These are phyloP conservation scores for Antitype chi DNA, from an alignment of 2,888 invertebrate genomes.

Conservation along the genomic window DNA sequence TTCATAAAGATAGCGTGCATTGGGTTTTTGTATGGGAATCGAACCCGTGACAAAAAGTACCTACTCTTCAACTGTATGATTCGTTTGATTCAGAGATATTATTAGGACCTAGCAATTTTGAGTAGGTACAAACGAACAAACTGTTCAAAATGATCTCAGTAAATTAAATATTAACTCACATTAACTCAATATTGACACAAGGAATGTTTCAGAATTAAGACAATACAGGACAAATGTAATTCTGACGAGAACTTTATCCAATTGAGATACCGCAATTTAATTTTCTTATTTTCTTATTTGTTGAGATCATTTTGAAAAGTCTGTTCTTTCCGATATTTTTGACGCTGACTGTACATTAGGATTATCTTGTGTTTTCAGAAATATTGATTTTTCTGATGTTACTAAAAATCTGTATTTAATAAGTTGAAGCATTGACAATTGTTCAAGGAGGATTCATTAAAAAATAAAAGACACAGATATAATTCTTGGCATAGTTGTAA, in stretches of 20 bases:
- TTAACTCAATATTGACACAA: no score
- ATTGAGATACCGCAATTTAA: no score
- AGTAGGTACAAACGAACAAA: no score
- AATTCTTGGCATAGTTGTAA: constrained; percentile 90
- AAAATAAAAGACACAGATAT: constrained; percentile 80
- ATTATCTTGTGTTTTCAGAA: neutral
- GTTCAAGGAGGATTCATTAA: constrained; percentile 6
- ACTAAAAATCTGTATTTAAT: neutral
- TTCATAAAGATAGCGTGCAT: neutral
- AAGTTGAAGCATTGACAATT: neutral
- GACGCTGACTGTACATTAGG: neutral
- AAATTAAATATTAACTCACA: no score
- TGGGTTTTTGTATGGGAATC: constrained; percentile 2
- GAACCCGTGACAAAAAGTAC: neutral
- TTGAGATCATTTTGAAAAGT: no score
- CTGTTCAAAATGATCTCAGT: no score
- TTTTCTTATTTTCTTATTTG: no score
- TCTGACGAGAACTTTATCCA: no score
- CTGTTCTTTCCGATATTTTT: no score
- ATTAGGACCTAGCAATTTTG: neutral
- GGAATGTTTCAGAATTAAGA: no score
- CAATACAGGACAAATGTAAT: no score
- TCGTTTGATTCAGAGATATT: neutral
- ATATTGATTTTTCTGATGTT: neutral
- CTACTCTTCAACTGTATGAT: no score